Evolutionary conservation across 2,113 vertebrate genomes (phyloP).

Genomic region (Mormyrus lacerda): DNA sequence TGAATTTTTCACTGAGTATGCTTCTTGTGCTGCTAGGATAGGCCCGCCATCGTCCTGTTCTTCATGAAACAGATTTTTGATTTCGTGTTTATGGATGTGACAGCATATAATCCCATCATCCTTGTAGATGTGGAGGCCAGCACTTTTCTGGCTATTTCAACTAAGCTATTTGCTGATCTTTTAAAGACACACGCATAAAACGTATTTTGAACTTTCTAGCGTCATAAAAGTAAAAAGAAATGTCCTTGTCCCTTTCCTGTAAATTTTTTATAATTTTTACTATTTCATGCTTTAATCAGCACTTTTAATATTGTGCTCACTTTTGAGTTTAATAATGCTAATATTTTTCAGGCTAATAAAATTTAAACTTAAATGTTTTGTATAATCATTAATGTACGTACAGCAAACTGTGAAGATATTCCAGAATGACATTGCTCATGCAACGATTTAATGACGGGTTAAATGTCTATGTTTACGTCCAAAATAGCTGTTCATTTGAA

Average conservation of each 20-base stretch:
- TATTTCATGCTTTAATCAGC: background rate
- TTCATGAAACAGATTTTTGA: background rate
- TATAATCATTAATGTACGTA: background rate
- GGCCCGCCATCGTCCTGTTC: background rate
- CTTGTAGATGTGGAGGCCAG: background rate
- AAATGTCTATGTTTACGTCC: background rate
- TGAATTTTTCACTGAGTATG: background rate
- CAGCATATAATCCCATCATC: background rate
- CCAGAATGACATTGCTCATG: background rate
- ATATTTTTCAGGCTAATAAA: background rate
- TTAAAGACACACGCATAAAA: background rate
- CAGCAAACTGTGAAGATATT: background rate
- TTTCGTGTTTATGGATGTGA: background rate
- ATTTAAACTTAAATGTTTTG: background rate
- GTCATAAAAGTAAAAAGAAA: background rate
- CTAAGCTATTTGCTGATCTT: background rate
- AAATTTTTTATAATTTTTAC: background rate
- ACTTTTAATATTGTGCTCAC: background rate
- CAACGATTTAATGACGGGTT: background rate
- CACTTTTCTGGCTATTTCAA: background rate
- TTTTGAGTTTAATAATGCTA: background rate
- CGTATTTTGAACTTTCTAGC: background rate
- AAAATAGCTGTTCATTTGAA: background rate
- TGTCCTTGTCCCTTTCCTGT: background rate
- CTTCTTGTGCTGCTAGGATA: background rate